Base-by-base conservation (phyloP, 2,888 invertebrate species). In the Nephrocerus scutellatus region DNA sequence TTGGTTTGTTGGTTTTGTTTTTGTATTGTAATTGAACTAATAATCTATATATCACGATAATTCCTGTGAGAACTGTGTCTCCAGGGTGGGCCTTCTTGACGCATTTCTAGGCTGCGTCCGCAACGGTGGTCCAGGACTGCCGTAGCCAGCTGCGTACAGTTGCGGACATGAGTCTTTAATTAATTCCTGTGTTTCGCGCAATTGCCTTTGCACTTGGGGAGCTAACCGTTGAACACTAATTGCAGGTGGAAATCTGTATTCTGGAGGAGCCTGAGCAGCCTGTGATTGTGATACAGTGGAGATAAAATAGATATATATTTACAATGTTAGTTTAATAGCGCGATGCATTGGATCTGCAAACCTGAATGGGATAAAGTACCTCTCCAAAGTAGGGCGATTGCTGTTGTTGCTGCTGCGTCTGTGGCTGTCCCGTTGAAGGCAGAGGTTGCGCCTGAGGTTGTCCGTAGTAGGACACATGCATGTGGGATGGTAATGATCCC, bases 1-100 rank as follows among this genome's bases (percentile, higher is more conserved):
- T 49, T 29, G 41, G 23, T 43, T 21, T 32, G 30, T 34, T 39
- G 24, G 13, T 24, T 8, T 28, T 12, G 18, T 28, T 22, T 29
- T 36, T 28, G 21, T 28, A 29, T 20, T 43, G 40, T 46, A 44
- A 47, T 46, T 43, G 39, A 34, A 30, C 58, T 62, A 65, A 54
- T 66, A 63, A 56, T 68, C 63, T 66, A 68, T 63, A 67, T 69
- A 69, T 69, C 68, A 69, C 69, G 68, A 69, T 59, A 68, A 63
- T 63, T 69, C 68, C 64, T 67, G 68, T 49, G 68, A 68, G 65
- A 68, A 69, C 61, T 68, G 67, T 42, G 68, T 66, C 64, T 69
- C 68, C 66, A 69, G 62, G 66, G 66, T 66, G 63, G 68, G 66
- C 58, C 66, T 63, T 61, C 68, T 62, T 56, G 58, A 56, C 56